phyloP scores from a whole-genome alignment of 2,888 invertebrate genomes.

The Epistrophella euchroma region DNA sequence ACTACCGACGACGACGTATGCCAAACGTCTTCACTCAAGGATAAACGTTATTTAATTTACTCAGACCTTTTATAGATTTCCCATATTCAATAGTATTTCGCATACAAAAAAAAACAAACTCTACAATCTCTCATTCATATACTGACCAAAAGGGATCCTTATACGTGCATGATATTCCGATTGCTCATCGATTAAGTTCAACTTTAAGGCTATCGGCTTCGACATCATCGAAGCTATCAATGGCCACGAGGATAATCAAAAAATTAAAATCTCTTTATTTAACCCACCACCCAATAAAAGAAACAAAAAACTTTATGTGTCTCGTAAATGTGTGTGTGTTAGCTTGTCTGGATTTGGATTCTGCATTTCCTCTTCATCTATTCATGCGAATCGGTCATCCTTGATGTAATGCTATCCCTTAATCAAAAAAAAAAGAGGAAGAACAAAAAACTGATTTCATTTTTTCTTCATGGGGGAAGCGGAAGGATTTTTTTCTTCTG shows the following conservation, averaged over 20 bases:
- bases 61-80: conserved; percentile 37
- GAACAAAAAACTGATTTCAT: conserved; percentile 30
- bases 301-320: neutral
- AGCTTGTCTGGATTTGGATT: conserved; percentile 40
- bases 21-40: conserved; percentile 73
- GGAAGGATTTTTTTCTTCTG: conserved; percentile 45
- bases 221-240: conserved; percentile 45
- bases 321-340: neutral
- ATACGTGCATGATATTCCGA: conserved; percentile 30
- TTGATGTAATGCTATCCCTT: conserved; percentile 70
- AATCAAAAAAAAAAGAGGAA: conserved; percentile 44
- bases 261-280: conserved; percentile 84
- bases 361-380: conserved; percentile 72
- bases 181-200: conserved; percentile 56
- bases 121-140: neutral
- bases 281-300: conserved; percentile 30
- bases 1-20: conserved; percentile 62
- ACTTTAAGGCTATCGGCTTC: conserved; percentile 25
- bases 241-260: conserved; percentile 80
- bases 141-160: conserved; percentile 52
- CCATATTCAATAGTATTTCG: conserved; percentile 35
- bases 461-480: conserved; percentile 43
- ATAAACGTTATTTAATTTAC: conserved; percentile 75
- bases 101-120: neutral
- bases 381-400: conserved; percentile 74